Base-by-base conservation (phyloP, 1,140 invertebrate genomes). In the Phenacoccus solenopsis region DNA sequence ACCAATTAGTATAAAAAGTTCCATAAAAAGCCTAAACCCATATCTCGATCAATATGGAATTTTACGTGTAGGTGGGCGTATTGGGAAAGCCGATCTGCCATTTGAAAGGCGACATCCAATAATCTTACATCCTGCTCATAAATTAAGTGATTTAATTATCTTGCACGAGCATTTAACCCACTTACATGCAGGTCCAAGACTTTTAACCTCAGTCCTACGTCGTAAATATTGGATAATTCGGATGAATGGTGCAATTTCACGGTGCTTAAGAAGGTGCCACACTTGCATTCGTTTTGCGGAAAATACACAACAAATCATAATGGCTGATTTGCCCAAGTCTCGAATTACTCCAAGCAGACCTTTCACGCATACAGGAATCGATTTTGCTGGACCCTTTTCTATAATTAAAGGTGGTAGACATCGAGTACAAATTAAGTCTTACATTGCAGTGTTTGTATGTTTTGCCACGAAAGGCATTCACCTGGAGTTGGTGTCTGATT, bases 361-460 rank as follows among this genome's bases (percentile, higher is more conserved):
- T 0, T 81, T 81, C 72, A 20, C 25, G 2, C 72, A 76, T 22
- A 71, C 71, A 9, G 80, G 79, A 1, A 71, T 80, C 0, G 80
- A 81, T 74, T 81, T 73, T 73, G 75, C 76, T 1, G 79, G 80
- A 0, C 78, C 79, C 0, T 74, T 81, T 56, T n/a, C n/a, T n/a
- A 1, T 68, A 0, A 28, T 68, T 12, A 68, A 27, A 0, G 67
- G 38, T 16, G 12, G 24, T 20, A 70, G 38, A 0, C 5, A 20
- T 0, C 28, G 70, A 7, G n/a, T 20, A 13, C 10, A 25, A 2
- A 22, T 20, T 13, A 71, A 71, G 16, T 25, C 64, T 24, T 21
- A n/a, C n/a, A n/a, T n/a, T n/a, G 38, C 57, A 21, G 20, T 78
- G 1, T 78, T 79, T 70, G 72, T 78, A 9, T 80, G 78, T 69